phyloP scores from a whole-genome alignment of 2,113 vertebrate species.

The Dermatemys mawii region DNA sequence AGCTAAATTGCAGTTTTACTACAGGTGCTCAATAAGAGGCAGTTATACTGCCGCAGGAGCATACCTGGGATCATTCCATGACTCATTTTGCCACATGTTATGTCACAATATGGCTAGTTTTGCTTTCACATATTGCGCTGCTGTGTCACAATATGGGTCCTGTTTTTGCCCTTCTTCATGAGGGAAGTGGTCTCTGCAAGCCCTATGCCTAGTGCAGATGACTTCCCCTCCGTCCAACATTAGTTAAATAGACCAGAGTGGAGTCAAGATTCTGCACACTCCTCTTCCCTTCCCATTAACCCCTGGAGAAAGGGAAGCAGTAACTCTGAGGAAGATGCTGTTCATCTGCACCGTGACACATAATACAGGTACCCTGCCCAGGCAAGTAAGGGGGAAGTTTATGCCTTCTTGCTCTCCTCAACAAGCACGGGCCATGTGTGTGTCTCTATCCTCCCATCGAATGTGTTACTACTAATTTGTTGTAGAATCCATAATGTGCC shows the following conservation, averaged over 20 bases:
- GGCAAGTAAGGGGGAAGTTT: background rate
- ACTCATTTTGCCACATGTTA: background rate
- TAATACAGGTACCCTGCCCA: background rate
- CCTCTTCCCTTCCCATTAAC: background rate
- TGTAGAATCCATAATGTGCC: background rate
- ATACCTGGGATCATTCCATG: background rate
- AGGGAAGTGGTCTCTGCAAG: background rate
- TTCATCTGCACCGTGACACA: background rate
- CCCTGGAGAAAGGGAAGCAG: background rate
- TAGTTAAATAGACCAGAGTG: background rate
- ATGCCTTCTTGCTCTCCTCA: background rate
- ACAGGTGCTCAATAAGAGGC: background rate
- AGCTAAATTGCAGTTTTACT: background rate
- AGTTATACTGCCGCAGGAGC: background rate
- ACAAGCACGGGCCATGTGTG: background rate
- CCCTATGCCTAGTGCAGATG: rapidly evolving
- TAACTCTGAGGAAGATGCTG: background rate
- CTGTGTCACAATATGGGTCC: background rate
- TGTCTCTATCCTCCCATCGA: background rate
- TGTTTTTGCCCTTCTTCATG: background rate
- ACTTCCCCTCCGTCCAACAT: background rate
- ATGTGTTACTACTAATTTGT: background rate
- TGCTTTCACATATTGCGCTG: background rate
- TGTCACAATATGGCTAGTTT: rapidly evolving
- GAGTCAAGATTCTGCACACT: background rate